Percentiles rank a stretch among this genome's conserved stretches.
phyloP scores from a whole-genome alignment of 2,888 invertebrate species.

The Rutpela maculata region DNA sequence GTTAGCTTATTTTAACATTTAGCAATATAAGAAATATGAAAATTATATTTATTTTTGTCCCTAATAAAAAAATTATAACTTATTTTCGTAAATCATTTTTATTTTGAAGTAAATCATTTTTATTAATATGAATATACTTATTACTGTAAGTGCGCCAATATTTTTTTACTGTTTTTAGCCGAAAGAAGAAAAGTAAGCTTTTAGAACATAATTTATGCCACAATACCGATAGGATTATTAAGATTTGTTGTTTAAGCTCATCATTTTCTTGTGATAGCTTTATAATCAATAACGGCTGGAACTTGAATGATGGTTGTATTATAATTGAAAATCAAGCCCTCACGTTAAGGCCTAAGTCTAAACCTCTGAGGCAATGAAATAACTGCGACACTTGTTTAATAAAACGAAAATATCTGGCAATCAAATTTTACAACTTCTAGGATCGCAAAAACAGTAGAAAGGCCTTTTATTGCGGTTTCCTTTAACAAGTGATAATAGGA shows the following conservation, averaged over 20 bases:
- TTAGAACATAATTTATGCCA: too few relatives aligned
- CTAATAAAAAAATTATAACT: too few relatives aligned
- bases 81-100: too few relatives aligned
- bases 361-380: conserved; percentile 2
- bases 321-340: conserved; percentile 5
- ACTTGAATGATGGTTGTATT: conserved; percentile 8
- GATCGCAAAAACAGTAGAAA: neutral
- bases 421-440: neutral
- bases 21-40: too few relatives aligned
- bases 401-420: neutral
- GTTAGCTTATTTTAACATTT: too few relatives aligned
- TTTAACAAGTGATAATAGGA: conserved; percentile 7
- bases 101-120: too few relatives aligned
- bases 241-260: neutral
- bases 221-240: too few relatives aligned
- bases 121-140: too few relatives aligned
- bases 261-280: neutral
- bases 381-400: conserved; percentile 9
- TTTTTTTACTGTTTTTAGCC: too few relatives aligned
- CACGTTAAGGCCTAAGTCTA: neutral
- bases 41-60: too few relatives aligned
- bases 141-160: too few relatives aligned
- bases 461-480: neutral
- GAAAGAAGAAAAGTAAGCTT: too few relatives aligned
- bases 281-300: neutral